Base-by-base conservation (phyloP, 2,113 vertebrate genomes). In the Hemichromis elongatus region DNA sequence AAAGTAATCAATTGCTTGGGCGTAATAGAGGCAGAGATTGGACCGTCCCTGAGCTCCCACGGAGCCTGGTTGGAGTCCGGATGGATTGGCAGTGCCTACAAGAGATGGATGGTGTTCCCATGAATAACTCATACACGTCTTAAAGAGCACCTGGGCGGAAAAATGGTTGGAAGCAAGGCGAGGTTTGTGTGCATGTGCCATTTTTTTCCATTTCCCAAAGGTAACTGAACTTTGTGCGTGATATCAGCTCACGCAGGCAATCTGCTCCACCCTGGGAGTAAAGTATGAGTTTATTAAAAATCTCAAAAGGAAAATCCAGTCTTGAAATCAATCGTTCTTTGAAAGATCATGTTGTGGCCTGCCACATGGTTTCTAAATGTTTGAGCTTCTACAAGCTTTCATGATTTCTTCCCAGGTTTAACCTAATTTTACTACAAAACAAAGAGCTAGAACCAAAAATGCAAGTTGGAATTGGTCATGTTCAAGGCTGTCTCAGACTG, bases 1-100 rank as follows among this genome's bases (percentile, higher is more conserved):
- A 78, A 57, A 89, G 88, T 90, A 94, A 94, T 95, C 90, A 94
- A 85, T 94, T 90, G 86, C 87, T 68, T 56, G 42, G 81, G 85
- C 77, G 82, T 92, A 95, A 92, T 84, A 33, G 86, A 92, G 88
- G 87, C 79, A 89, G 83, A 90, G 88, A 95, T 92, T 93, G 88
- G 92, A 66, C 90, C 18, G 57, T 91, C 52, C 61, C 79, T 24
- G 57, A 83, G 75, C 85, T 83, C 81, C 86, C 77, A 18, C 84
- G 80, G 87, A 94, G 92, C 80, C 89, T 54, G 50, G 80, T 75
- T 81, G 89, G 79, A 91, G 63, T 86, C 56, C 75, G 88, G 88
- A 93, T 94, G 80, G 89, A 95, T 92, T 86, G 91, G 85, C 82
- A 84, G 77, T 52, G 57, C 89, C 73, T 87, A n/a, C 50, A 47